Percentiles rank a stretch among this genome's conserved stretches.
Conservation (phyloP, 2,113 vertebrate species). For the Siphamia tubifer region DNA sequence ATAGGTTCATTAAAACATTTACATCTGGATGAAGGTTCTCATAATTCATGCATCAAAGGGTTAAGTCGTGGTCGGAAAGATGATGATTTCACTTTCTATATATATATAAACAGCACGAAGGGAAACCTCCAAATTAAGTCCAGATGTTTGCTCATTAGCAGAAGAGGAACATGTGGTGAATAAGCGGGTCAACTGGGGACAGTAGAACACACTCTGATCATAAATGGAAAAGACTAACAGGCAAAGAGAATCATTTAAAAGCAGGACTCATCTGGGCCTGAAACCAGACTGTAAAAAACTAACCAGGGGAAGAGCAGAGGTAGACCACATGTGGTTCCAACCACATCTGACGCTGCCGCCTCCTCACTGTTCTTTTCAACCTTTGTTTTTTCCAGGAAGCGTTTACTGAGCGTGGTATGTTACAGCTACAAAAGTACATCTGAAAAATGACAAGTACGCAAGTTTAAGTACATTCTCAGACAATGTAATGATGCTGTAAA, state of each 20-base stretch:
- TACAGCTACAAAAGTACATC: background rate
- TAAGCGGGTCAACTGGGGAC: conserved; percentile 25
- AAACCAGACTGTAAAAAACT: background rate
- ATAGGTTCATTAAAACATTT: too few relatives aligned
- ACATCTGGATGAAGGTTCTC: too few relatives aligned
- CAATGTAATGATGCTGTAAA: too few relatives aligned
- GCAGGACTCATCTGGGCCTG: background rate
- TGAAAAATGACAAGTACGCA: too few relatives aligned
- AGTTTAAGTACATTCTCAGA: too few relatives aligned
- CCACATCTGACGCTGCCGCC: background rate
- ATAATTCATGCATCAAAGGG: background rate
- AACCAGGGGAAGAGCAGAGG: background rate
- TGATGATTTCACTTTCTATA: background rate
- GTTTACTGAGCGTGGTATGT: background rate
- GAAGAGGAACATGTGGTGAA: conserved; percentile 20
- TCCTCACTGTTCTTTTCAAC: background rate
- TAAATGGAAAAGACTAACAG: conserved; percentile 13
- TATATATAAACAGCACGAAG: background rate
- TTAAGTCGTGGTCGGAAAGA: background rate
- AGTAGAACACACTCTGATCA: conserved; percentile 21
- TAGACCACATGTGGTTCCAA: conserved; percentile 1
- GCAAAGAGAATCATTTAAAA: conserved; percentile 31
- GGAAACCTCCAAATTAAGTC: conserved; percentile 43
- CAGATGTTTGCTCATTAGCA: conserved; percentile 18
- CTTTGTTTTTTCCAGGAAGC: background rate